Base-by-base conservation (phyloP, 2,113 vertebrate species). In the Cariama cristata region DNA sequence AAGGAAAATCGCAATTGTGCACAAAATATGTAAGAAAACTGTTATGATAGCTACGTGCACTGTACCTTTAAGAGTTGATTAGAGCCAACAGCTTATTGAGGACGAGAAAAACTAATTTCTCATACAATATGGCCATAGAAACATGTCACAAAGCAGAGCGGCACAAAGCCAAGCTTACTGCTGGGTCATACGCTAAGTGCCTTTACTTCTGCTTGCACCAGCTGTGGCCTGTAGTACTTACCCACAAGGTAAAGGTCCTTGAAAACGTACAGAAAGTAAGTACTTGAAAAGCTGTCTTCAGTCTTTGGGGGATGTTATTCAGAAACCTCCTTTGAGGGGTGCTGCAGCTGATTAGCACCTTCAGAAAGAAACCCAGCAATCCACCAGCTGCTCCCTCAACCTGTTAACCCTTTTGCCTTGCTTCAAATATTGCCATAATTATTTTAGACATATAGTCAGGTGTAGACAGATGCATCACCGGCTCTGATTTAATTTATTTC, bases 401-500 rank as follows among this genome's bases (percentile, higher is more conserved):
- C 9, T 38, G 5, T 56, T 77, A 86, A 91, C 62, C 21, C 42
- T 77, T 80, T 79, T 71, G 53, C n/a, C 22, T 91, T 58, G 42
- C 33, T 91, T 95, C 73, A 90, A 79, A 75, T 44, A 74, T 44
- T 72, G 16, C 14, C 74, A 21, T 73, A 79, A 88, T 75, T 60
- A 67, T 71, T 92, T 86, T 24, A 80, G 76, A 79, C 32, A 30
- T 47, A 71, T 15, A 93, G 76, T 26, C 81, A 83, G 67, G 44
- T 30, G 21, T 8, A 88, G 67, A 84, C 56, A 96, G 64, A 95
- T 74, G 79, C 56, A 81, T 35, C 62, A 84, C 6, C 63, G 84
- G n/a, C 52, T 94, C 76, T 91, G 82, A 86, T 86, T 76, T 77
- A 79, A 87, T 80, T 76, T 80, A 89, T 86, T 92, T 90, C 68